A percentile compares a stretch with the other conserved stretches of the same genome.
These are phyloP conservation scores for Caenorhabditis virilis DNA, from an alignment of 2,888 invertebrate species.

Conservation along the genomic window DNA sequence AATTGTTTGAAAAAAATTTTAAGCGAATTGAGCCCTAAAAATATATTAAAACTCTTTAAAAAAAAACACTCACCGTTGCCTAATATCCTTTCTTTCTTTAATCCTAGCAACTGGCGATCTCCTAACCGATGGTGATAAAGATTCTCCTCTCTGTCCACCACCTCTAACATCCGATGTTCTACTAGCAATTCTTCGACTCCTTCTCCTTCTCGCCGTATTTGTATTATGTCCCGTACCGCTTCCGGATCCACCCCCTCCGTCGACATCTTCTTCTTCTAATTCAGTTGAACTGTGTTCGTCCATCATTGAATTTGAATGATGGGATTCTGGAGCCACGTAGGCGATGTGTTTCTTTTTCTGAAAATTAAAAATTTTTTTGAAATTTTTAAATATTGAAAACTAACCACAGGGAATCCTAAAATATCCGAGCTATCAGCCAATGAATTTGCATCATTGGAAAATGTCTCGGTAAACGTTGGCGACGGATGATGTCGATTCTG, in stretches of 20 bases:
- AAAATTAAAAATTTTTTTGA: too few species aligned
- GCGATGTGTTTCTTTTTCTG: constrained; percentile 67
- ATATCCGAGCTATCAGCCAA: constrained; percentile 64
- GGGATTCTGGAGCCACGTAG: constrained; percentile 68
- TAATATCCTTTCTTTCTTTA: constrained; percentile 54
- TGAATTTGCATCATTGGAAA: constrained; percentile 58
- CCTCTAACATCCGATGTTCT: constrained; percentile 15
- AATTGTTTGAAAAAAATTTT: too few species aligned
- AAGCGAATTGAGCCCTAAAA: too few species aligned
- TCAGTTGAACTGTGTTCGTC: constrained; percentile 59
- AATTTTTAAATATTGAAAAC: too few species aligned
- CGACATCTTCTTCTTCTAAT: constrained; percentile 33
- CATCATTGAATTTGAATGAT: constrained; percentile 67
- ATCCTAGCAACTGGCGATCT: constrained; percentile 63
- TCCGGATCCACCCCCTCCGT: neutral
- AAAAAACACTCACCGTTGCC: constrained; percentile 29
- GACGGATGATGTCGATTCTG: constrained; percentile 63
- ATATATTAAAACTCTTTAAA: neutral
- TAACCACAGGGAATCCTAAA: constrained; percentile 42
- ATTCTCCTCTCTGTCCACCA: constrained; percentile 14
- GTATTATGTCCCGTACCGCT: constrained; percentile 3
- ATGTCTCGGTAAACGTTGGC: constrained; percentile 61
- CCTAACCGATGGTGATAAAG: constrained; percentile 61
- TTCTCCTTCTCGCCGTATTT: constrained; percentile 25
- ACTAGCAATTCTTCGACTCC: constrained; percentile 26